Evolutionary conservation across 2,113 vertebrate genomes (phyloP), one percentile per base, ranked within the genome.

Genomic region (Paradoxurus hermaphroditus): DNA sequence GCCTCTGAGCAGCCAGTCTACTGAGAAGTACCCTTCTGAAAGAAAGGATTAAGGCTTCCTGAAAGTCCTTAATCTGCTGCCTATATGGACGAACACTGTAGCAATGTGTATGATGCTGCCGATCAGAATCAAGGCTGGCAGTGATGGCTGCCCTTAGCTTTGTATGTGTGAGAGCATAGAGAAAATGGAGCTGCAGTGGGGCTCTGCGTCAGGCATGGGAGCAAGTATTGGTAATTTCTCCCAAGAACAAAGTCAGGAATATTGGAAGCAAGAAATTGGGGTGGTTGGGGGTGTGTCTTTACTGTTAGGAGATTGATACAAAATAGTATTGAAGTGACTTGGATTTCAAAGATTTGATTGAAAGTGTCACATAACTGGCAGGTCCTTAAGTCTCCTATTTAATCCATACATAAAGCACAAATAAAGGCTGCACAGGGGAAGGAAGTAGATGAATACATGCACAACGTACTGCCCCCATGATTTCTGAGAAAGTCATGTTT

Each of bases 31-130:
- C 18, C 39, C 44, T 72, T 94, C 91, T 98, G 98, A 97, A 95
- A 97, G 91, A 96, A 85, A 79, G 95, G 92, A 98, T 97, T 97
- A 98, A 94, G 91, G 65, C 92, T 96, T 65, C 67, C 62, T 41
- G 81, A 97, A 97, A 90, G 19, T 97, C 95, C 96, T 97, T 98
- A 98, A 97, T 96, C 95, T 95, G 14, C 67, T 97, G 88, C 31
- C 97, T 68, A 1, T 29, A 82, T 0, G 34, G 53, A 95, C 81
- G 88, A 94, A 41, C 0, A 0, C 49, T 39, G 49, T 44, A 39
- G 59, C 79, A 92, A 34, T 8, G 0, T 31, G 25, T 10, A 0
- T 0, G 14, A 86, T 65, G 51, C 72, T 31, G 12, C 70, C 89
- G 89, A 2, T 70, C 92, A 89, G 91, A 96, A 75, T 91, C 63